Base-by-base conservation (phyloP, 2,888 invertebrate genomes). In the Melieria picta region DNA sequence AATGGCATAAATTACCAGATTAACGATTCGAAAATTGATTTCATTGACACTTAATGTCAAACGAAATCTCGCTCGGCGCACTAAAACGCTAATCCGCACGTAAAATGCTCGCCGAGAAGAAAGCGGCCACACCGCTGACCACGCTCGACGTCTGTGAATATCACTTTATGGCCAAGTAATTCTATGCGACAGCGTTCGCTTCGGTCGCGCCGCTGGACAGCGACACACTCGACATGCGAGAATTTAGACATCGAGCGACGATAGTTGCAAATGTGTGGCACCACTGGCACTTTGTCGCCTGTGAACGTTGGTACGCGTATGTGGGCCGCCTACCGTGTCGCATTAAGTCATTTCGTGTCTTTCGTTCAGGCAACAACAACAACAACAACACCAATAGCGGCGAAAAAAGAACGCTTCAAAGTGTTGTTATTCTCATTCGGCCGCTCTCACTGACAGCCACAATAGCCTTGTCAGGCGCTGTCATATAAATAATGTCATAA, bases 11-110 rank as follows among this genome's bases (percentile, higher is more conserved):
- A 80, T 83, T 80, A 83, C 72, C 76, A 79, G 82, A 82, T 83
- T 84, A 83, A 83, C 77, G 83, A 83, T 80, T 80, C 78, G 79
- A 81, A 83, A 83, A 83, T 82, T 83, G 81, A 83, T 82, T 84
- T 81, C 79, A 79, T 80, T 81, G 79, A 77, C 79, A 83, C 79
- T 83, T 79, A 81, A 79, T 78, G 82, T 81, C 80, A 78, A 79
- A 80, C 68, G 77, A 75, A 78, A 80, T 77, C 79, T 76, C 66
- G 74, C 69, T 67, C 71, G 60, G 42, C 9, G 43, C n/a, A 46
- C 30, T 52, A 7, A 47, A 16, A 52, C 60, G 56, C 63, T 69
- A 63, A 69, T 42, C 48, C 67, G 46, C 45, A 43, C 47, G 43
- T 9, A 67, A 50, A 60, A 48, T 45, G 61, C 52, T 13, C 5